A percentile compares a stretch with the other conserved stretches of the same genome.
These are phyloP conservation scores for Philhelius pedissequus DNA, from an alignment of 2,888 invertebrate genomes.

Conservation along the genomic window DNA sequence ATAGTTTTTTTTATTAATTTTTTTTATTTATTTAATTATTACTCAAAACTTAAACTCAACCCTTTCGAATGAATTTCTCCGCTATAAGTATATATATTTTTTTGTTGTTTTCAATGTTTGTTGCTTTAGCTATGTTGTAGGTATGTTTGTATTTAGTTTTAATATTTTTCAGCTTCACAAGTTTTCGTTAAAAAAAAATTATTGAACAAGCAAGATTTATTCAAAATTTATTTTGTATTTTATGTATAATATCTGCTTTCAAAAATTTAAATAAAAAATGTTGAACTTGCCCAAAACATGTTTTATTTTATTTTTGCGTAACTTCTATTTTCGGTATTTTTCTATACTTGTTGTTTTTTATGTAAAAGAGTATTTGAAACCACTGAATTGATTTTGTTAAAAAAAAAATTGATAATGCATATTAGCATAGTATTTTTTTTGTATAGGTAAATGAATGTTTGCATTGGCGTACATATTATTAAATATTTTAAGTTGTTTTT, in stretches of 20 bases:
- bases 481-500: slow-evolving; percentile 6
- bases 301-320: background rate
- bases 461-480: background rate
- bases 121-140: slow-evolving; percentile 42
- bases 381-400: slow-evolving; percentile 62
- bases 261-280: slow-evolving; percentile 3
- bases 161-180: slow-evolving; percentile 27
- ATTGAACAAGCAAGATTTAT: slow-evolving; percentile 30
- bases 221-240: background rate
- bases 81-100: slow-evolving; percentile 4
- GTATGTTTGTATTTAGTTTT: background rate
- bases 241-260: background rate
- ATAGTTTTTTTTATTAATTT: slow-evolving; percentile 31
- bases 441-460: slow-evolving; percentile 11
- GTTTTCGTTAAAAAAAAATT: slow-evolving; percentile 22
- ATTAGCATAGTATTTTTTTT: slow-evolving; percentile 5
- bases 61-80: slow-evolving; percentile 27
- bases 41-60: slow-evolving; percentile 44
- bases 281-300: slow-evolving; percentile 3
- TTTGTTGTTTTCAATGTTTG: slow-evolving; percentile 20
- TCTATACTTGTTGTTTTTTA: background rate
- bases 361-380: slow-evolving; percentile 62
- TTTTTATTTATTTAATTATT: background rate
- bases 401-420: slow-evolving; percentile 57
- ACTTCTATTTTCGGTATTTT: background rate